Evolutionary conservation across 2,888 invertebrate genomes (phyloP), one percentile per base, ranked within the genome.

Genomic region (Acanthosoma haemorrhoidale): DNA sequence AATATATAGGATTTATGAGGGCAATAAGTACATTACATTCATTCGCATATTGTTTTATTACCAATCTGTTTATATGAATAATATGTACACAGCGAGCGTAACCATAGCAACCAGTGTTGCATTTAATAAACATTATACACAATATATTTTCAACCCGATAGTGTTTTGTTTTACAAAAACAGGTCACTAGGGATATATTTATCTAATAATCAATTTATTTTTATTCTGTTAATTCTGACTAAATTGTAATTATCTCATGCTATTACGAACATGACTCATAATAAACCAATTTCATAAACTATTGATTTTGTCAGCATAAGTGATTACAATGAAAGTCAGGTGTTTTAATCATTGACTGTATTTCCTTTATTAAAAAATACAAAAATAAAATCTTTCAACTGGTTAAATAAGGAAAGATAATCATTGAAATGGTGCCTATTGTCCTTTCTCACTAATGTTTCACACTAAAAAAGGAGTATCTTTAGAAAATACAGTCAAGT

Each of bases 41-140:
- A 69, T 71, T 73, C 73, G 73, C 73, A 73, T 73, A 73, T 73
- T 71, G 69, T 67, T 70, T 73, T 73, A 71, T 73, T 71, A 71
- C 70, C 71, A 73, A 70, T 71, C 59, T 73, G 73, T 73, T 71
- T 72, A 72, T 73, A 73, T 73, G 73, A 73, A 73, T 73, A 73
- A 63, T 73, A 73, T 73, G 57, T 73, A 73, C 72, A 72, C 73
- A 73, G 73, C 73, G 73, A 73, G 73, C 73, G 70, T 71, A 72
- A 73, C 71, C 73, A 69, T 69, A 51, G 70, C 73, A 70, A 73
- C 70, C 31, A 57, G 31, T 63, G 71, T 71, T 67, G 71, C 71
- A 43, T 70, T 73, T 69, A 66, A 71, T 66, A 70, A 63, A 71
- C 43, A 57, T 73, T 73, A 71, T 73, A 73, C 73, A 73, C 70